Evolutionary conservation across 2,888 invertebrate species (phyloP).

Genomic region (Rosalia funebris): DNA sequence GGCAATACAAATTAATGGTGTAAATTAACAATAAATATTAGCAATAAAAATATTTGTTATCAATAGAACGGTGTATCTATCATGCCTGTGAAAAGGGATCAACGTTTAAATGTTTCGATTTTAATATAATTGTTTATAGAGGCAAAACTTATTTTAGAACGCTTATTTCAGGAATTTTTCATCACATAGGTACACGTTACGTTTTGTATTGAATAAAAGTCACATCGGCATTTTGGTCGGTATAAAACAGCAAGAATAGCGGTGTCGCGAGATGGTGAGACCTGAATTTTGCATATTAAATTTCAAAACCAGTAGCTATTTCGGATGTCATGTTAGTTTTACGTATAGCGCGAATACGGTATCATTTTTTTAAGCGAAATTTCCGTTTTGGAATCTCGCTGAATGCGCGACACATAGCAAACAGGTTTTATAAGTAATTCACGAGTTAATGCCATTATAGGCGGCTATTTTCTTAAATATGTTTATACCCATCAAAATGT

Average conservation of each 20-base stretch:
- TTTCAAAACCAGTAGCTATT: slow-evolving; percentile 44
- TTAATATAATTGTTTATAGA: not conserved
- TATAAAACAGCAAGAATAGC: slow-evolving; percentile 11
- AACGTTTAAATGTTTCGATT: not conserved
- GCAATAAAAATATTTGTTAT: not conserved
- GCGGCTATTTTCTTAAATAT: not conserved
- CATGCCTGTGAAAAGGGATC: not conserved
- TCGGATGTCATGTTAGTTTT: slow-evolving; percentile 28
- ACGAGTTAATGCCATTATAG: not conserved
- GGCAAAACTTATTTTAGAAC: not conserved
- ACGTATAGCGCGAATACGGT: not conserved
- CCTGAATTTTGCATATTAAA: slow-evolving; percentile 29
- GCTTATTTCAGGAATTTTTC: not conserved
- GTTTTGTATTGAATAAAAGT: too few relatives aligned
- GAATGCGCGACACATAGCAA: not conserved
- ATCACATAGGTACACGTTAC: not conserved
- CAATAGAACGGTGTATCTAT: not conserved
- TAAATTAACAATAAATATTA: not conserved
- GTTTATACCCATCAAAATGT: not conserved
- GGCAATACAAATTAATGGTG: not conserved
- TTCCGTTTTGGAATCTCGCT: slow-evolving; percentile 2
- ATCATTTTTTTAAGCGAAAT: slow-evolving; percentile 10
- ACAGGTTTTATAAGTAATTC: not conserved
- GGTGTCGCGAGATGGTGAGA: slow-evolving; percentile 3
- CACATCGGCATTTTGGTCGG: too few relatives aligned